Evolutionary conservation across 1,140 invertebrate species (phyloP).

Genomic region (Dendrolimus kikuchii): DNA sequence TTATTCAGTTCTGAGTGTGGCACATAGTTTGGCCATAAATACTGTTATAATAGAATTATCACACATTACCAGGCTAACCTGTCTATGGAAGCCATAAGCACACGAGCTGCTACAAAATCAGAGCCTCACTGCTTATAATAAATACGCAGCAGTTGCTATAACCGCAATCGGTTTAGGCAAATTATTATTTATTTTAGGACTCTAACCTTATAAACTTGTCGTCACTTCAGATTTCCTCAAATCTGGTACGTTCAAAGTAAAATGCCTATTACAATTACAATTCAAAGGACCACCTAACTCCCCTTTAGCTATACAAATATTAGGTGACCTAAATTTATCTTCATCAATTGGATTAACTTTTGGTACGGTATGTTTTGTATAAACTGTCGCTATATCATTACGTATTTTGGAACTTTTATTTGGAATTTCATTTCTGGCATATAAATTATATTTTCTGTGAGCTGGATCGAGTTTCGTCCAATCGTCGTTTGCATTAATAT

Average conservation of each 20-base stretch:
- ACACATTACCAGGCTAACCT: no score
- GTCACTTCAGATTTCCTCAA: constrained; percentile 52
- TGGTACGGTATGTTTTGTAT: constrained; percentile 32
- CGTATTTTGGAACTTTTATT: constrained; percentile 22
- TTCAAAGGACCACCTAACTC: constrained; percentile 45
- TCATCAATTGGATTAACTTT: constrained; percentile 32
- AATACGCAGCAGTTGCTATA: no score
- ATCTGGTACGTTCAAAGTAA: constrained; percentile 55
- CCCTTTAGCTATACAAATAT: constrained; percentile 55
- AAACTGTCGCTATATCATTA: constrained; percentile 24
- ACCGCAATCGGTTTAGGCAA: no score
- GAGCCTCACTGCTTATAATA: no score
- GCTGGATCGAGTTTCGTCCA: constrained; percentile 36
- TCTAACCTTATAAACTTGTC: constrained; percentile 43
- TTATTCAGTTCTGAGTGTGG: no score
- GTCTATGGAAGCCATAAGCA: no score
- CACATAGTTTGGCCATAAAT: no score
- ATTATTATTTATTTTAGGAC: no score
- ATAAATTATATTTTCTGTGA: constrained; percentile 34
- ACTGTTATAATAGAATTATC: no score
- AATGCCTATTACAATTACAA: constrained; percentile 64
- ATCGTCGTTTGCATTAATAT: constrained; percentile 33
- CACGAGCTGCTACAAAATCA: no score
- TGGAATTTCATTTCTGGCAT: constrained; percentile 27
- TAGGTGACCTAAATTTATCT: constrained; percentile 55